Conservation (phyloP, 2,113 vertebrate species). For the Pelodiscus sinensis region DNA sequence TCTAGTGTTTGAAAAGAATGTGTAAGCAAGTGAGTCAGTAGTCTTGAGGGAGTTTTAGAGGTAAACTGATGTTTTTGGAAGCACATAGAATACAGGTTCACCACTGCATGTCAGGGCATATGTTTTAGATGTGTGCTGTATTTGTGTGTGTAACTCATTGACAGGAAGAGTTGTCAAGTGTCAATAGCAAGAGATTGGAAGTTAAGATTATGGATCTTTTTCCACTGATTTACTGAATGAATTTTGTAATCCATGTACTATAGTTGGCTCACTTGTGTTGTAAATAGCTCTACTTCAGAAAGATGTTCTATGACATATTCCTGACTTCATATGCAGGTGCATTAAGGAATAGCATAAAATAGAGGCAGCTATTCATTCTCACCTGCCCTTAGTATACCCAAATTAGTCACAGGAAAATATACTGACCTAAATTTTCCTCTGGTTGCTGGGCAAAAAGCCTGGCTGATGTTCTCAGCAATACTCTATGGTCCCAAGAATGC, state of each 20-base stretch:
- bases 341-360: background rate
- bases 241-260: background rate
- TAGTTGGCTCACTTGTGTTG: background rate
- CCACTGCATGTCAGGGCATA: background rate
- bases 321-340: background rate
- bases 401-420: background rate
- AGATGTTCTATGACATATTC: background rate
- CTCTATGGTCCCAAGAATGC: background rate
- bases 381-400: background rate
- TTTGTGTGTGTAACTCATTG: background rate
- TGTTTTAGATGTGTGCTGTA: background rate
- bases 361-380: too few relatives aligned
- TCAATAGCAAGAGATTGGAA: background rate
- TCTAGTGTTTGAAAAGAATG: conserved; percentile 18
- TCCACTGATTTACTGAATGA: background rate
- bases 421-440: background rate
- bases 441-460: background rate
- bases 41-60: background rate
- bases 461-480: background rate
- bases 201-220: background rate
- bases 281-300: background rate
- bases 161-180: background rate
- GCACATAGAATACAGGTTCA: conserved; percentile 21
- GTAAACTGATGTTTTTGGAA: background rate
- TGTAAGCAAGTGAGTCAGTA: conserved; percentile 8